Percentiles rank a stretch among this genome's conserved stretches.
These are phyloP conservation scores for Perdita meconis DNA, from an alignment of 2,888 invertebrate genomes.

Conservation along the genomic window DNA sequence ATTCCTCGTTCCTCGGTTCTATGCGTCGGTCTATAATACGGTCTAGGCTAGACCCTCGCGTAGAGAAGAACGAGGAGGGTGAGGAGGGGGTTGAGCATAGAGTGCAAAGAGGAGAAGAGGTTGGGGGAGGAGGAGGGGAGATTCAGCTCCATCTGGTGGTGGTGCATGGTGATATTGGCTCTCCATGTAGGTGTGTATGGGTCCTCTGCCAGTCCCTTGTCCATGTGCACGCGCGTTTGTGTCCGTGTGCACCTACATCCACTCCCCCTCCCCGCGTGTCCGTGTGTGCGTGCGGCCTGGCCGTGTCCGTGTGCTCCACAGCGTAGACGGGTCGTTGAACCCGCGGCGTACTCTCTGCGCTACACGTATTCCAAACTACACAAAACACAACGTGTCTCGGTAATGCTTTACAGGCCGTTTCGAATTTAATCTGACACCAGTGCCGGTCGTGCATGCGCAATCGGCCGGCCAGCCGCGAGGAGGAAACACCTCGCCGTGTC, in stretches of 20 bases:
- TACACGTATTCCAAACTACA: conserved; percentile 80
- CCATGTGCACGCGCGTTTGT: background rate
- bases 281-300: conserved; percentile 36
- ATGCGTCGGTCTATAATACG: conserved; percentile 38
- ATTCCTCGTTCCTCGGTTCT: conserved; percentile 36
- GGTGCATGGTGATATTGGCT: conserved; percentile 74
- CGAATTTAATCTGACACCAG: conserved; percentile 75
- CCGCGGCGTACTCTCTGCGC: conserved; percentile 78
- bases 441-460: conserved; percentile 58
- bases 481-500: conserved; percentile 33
- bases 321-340: conserved; percentile 83
- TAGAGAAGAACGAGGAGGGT: conserved; percentile 37
- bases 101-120: conserved; percentile 28
- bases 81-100: background rate
- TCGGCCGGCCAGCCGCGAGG: conserved; percentile 41
- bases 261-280: conserved; percentile 22
- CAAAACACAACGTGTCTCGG: conserved; percentile 77
- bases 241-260: background rate
- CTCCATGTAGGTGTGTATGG: conserved; percentile 62
- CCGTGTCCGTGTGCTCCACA: conserved; percentile 64
- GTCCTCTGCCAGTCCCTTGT: no score
- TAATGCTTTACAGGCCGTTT: conserved; percentile 73
- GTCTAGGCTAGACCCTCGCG: conserved; percentile 72
- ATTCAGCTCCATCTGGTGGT: conserved; percentile 79
- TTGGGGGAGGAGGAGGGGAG: conserved; percentile 58